Base-by-base conservation (phyloP, 2,888 invertebrate genomes). In the Dynastes maya region DNA sequence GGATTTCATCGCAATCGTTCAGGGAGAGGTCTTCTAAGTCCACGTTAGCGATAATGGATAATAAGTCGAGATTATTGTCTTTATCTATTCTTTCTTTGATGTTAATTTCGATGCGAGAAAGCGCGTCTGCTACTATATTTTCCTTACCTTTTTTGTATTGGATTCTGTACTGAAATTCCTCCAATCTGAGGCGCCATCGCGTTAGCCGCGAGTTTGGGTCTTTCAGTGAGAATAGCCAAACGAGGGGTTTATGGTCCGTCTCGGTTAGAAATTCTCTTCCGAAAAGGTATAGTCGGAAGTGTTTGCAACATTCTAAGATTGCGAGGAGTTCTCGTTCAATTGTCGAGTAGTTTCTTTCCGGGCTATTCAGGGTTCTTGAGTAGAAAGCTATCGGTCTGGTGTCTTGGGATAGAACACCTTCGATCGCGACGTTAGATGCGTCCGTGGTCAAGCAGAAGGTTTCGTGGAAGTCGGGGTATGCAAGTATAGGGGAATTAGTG, bases 381-480 rank as follows among this genome's bases (percentile, higher is more conserved):
- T 53, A 53, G 4, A 53, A 51, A 2, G 51, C 51, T 2, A 53
- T 53, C 16, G 53, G 53, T 13, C 13, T 53, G 2, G 53, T 3
- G 4, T 53, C 13, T 53, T 53, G 53, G 4, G 53, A 53, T 2
- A 53, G n/a, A 13, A 53, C 53, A 4, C 53, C 53, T 53, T 1
- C 53, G 1, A 53, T 53, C 13, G 53, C 53, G 29, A 53, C 51
- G 53, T 76, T 65, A 29, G 80, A 80, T 13, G 80, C 78, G 13
- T 78, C 80, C 1, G 80, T 80, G 11, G 80, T 80, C n/a, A 78
- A 6, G 13, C 32, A 22, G 65, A 80, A 76, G n/a, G 76, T 40
- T 63, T 78, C 71, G 2, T 68, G 2, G 58, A 80, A 79, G 37
- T 79, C 77, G 1, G 77, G 75, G 32, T 80, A 78, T 65, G 40